These are phyloP conservation scores for Osmerus mordax DNA, from an alignment of 2,113 vertebrate genomes.

Conservation along the genomic window DNA sequence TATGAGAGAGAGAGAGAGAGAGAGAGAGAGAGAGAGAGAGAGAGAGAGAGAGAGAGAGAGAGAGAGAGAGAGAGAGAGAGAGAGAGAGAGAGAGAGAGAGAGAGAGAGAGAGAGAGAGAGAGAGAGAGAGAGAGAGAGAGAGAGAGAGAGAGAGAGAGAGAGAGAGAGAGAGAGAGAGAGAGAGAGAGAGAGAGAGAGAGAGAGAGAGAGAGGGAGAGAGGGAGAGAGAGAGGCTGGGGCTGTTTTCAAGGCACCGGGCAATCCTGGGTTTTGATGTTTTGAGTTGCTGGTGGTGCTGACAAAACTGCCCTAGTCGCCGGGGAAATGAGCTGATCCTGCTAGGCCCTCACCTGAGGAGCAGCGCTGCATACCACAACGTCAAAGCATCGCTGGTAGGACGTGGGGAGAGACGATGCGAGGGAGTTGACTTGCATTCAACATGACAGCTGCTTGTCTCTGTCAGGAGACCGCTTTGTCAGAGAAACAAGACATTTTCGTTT, in stretches of 20 bases:
- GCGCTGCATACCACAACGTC: no score
- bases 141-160: background rate
- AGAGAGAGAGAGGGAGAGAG: background rate
- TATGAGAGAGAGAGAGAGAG: no score
- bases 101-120: background rate
- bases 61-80: background rate
- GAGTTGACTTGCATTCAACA: no score
- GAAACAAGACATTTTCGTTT: no score
- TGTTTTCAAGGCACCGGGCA: background rate
- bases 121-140: background rate
- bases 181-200: background rate
- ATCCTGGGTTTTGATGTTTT: background rate
- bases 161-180: background rate
- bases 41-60: background rate
- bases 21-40: background rate
- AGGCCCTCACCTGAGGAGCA: background rate
- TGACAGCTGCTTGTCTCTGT: background rate
- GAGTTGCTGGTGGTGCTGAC: background rate
- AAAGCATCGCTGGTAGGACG: no score
- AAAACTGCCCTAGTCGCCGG: background rate
- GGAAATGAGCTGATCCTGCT: background rate
- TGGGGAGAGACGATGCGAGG: no score
- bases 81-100: background rate
- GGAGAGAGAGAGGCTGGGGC: background rate
- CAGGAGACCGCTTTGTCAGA: background rate